A percentile compares a stretch with the other conserved stretches of the same genome.
These are phyloP conservation scores for Haemorhous mexicanus DNA, from an alignment of 2,113 vertebrate genomes.

Conservation along the genomic window DNA sequence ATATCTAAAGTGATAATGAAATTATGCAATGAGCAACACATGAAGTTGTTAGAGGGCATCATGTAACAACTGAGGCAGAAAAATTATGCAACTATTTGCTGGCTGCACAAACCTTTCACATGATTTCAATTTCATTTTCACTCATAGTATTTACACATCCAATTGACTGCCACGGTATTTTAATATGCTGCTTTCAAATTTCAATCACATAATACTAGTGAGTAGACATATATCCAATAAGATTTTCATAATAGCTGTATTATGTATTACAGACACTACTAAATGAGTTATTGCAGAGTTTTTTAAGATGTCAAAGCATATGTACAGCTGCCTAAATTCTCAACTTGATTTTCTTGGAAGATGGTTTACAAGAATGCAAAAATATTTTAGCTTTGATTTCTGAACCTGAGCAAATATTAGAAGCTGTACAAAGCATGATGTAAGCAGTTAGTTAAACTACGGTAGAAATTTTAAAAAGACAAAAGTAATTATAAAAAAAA, in stretches of 20 bases:
- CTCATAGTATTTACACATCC: neutral
- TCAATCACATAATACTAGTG: neutral
- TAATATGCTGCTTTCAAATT: neutral
- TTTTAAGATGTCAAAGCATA: neutral
- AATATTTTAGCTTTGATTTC: neutral
- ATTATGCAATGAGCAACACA: neutral
- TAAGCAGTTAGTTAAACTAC: neutral
- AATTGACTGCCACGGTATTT: neutral
- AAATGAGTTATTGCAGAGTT: neutral
- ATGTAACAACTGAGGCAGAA: neutral
- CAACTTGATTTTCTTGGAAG: neutral
- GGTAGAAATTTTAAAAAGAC: neutral
- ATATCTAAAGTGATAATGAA: neutral
- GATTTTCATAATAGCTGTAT: neutral
- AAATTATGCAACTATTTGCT: neutral
- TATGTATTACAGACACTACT: neutral
- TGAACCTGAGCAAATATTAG: neutral
- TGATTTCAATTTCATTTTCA: neutral
- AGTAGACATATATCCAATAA: neutral
- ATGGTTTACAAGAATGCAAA: neutral
- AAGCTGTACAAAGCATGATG: neutral
- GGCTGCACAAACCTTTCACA: neutral
- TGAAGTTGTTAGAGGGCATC: neutral
- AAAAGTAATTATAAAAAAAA: neutral
- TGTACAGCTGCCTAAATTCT: neutral